Evolutionary conservation across 2,113 vertebrate species (phyloP).

Genomic region (Menidia beryllina): DNA sequence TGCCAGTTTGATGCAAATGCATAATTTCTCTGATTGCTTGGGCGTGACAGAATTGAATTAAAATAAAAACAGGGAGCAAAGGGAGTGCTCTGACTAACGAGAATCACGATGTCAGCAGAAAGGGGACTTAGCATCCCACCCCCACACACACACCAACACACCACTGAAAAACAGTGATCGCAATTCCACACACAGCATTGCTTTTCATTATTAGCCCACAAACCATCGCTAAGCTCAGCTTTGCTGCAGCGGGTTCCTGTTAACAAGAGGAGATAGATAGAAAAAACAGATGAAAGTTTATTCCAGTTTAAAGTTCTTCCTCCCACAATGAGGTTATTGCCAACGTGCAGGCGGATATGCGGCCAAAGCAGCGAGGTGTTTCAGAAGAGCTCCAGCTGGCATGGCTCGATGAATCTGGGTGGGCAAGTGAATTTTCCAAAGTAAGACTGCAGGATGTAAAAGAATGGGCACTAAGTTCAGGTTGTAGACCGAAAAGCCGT

Average conservation of each 20-base stretch:
- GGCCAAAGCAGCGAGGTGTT: conserved; percentile 49
- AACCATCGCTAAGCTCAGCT: conserved; percentile 16
- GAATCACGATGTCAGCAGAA: conserved; percentile 60
- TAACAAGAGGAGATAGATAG: conserved; percentile 9
- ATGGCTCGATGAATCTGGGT: conserved; percentile 24
- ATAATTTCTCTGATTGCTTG: conserved; percentile 43
- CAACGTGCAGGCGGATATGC: conserved; percentile 44
- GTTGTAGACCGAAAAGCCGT: conserved; percentile 9
- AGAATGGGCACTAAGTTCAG: conserved; percentile 34
- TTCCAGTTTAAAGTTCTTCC: conserved; percentile 6
- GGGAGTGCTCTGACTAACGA: conserved; percentile 53
- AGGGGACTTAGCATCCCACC: conserved; percentile 20
- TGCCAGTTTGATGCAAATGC: conserved; percentile 6
- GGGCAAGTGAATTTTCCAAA: conserved; percentile 33
- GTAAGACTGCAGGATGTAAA: conserved; percentile 25
- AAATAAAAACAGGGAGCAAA: conserved; percentile 24
- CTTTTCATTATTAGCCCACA: conserved; percentile 30
- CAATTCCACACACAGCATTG: conserved; percentile 22
- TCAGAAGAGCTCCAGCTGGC: conserved; percentile 56
- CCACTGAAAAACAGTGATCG: conserved; percentile 10
- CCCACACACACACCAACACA: not conserved
- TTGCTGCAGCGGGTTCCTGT: not conserved
- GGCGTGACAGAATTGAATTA: conserved; percentile 64
- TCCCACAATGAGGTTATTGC: conserved; percentile 21
- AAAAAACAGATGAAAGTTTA: conserved; percentile 16